Evolutionary conservation across 2,888 invertebrate genomes (phyloP).

Genomic region (Lissocephala sabroskyi): DNA sequence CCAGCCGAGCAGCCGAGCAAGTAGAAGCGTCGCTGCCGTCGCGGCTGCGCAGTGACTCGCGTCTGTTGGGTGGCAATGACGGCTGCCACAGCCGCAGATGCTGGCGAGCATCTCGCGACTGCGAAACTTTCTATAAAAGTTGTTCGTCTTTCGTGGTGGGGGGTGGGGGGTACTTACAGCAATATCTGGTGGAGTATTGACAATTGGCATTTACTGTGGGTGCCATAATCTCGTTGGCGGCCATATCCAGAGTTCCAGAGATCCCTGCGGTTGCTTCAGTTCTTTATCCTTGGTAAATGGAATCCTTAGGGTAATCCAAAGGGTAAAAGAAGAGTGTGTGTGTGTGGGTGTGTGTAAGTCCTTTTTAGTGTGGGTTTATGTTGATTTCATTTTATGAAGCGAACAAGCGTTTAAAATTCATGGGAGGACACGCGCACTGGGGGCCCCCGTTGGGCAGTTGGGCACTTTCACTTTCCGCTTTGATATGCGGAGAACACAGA

Average conservation of each 20-base stretch:
- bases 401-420: no score
- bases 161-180: constrained; percentile 67
- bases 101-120: background rate
- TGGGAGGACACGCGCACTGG: no score
- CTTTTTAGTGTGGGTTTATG: no score
- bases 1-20: constrained; percentile 25
- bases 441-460: no score
- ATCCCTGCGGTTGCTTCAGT: no score
- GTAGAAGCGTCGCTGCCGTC: constrained; percentile 4
- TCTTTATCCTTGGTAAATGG: no score
- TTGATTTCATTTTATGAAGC: no score
- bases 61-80: constrained; percentile 25
- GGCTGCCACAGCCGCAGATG: constrained; percentile 14
- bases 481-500: constrained; percentile 61
- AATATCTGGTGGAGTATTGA: constrained; percentile 72
- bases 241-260: constrained; percentile 64
- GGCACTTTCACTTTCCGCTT: constrained; percentile 61
- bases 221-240: constrained; percentile 69
- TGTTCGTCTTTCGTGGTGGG: constrained; percentile 28
- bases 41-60: background rate
- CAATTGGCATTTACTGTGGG: constrained; percentile 71
- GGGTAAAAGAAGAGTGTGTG: no score
- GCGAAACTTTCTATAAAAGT: constrained; percentile 34
- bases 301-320: no score
- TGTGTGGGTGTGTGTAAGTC: no score